phyloP scores from a whole-genome alignment of 2,113 vertebrate species.

The Phoxinus phoxinus region DNA sequence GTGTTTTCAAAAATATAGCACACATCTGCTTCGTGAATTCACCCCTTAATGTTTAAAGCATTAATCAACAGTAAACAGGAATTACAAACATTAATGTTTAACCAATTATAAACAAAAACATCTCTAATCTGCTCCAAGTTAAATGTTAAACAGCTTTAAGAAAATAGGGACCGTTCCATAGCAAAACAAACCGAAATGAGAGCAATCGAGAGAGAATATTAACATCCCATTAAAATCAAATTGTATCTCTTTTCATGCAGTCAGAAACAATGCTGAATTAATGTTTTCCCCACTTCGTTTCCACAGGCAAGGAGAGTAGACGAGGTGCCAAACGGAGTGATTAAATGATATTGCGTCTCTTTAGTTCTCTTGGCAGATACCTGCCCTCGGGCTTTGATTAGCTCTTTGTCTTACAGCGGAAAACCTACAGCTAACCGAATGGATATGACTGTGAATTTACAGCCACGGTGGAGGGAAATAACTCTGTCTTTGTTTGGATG shows the following conservation, averaged over 20 bases:
- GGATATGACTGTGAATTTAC: conserved; percentile 72
- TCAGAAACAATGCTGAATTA: conserved; percentile 76
- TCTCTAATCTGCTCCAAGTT: conserved; percentile 47
- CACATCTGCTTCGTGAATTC: neutral
- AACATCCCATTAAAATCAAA: conserved; percentile 75
- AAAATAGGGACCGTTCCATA: conserved; percentile 46
- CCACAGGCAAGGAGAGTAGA: conserved; percentile 51
- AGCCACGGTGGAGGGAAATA: conserved; percentile 69
- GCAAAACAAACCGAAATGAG: conserved; percentile 43
- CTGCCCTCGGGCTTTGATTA: conserved; percentile 84
- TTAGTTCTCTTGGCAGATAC: conserved; percentile 85
- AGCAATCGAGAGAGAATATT: conserved; percentile 59
- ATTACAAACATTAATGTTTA: conserved; percentile 50
- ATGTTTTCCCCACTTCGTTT: conserved; percentile 66
- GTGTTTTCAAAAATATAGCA: no score
- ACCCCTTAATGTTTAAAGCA: neutral
- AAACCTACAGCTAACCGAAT: conserved; percentile 75
- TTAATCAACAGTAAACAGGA: conserved; percentile 48
- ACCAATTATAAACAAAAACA: conserved; percentile 53
- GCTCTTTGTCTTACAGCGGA: conserved; percentile 81
- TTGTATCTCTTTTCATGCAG: conserved; percentile 71
- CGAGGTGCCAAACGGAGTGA: conserved; percentile 75
- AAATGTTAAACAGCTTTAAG: conserved; percentile 46
- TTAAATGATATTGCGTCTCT: conserved; percentile 84
- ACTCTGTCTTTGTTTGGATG: conserved; percentile 66